These are phyloP conservation scores for Porites australiensis DNA, from an alignment of 64 coral and sea anemone genomes.

Conservation along the genomic window DNA sequence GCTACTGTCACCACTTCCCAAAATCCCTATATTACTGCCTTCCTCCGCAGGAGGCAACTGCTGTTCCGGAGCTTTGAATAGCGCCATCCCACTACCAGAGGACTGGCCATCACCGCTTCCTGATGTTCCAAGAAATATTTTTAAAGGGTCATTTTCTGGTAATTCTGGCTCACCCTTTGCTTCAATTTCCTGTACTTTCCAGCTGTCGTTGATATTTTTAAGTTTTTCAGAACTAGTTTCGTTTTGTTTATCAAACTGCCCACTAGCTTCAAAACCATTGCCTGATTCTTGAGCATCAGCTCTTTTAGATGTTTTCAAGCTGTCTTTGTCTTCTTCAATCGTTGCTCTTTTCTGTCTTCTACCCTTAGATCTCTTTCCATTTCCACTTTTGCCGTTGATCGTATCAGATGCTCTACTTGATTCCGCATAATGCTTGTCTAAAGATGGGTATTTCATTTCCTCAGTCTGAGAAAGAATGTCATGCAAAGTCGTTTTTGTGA, in stretches of 20 bases:
- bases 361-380: not conserved
- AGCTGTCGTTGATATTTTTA: not conserved
- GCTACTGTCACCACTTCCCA: not conserved
- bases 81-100: not conserved
- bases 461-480: conserved; percentile 17
- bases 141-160: not conserved
- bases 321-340: not conserved
- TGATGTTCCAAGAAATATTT: not conserved
- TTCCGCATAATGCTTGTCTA: not conserved
- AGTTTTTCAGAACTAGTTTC: not conserved
- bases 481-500: conserved; percentile 27
- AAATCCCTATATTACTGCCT: not conserved
- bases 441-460: not conserved
- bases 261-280: not conserved
- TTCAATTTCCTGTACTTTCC: not conserved
- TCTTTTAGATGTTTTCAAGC: not conserved
- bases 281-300: not conserved
- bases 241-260: not conserved
- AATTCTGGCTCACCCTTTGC: conserved; percentile 19
- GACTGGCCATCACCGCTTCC: not conserved
- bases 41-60: not conserved
- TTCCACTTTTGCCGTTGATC: not conserved
- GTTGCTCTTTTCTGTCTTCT: not conserved
- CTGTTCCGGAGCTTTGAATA: not conserved
- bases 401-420: not conserved